Evolutionary conservation across 1,140 invertebrate genomes (phyloP).

Genomic region (Araneus ventricosus): DNA sequence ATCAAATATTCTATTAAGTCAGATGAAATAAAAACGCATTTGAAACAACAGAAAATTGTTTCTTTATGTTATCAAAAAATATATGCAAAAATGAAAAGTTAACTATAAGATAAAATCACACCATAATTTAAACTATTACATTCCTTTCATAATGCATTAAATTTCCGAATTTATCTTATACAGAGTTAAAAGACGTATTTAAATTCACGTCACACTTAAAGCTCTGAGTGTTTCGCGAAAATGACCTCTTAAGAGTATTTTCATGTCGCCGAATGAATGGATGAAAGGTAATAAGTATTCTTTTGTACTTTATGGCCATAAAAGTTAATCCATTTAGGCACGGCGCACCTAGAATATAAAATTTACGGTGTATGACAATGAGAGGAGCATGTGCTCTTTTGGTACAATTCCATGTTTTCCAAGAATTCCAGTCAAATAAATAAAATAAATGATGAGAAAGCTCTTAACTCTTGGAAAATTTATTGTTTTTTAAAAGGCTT

Average conservation of each 20-base stretch:
- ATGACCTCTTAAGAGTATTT: neutral
- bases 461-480: neutral
- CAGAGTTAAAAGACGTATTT: neutral
- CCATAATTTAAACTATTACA: neutral
- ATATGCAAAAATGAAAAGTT: no score
- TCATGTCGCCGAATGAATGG: neutral
- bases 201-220: neutral
- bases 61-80: no score
- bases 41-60: no score
- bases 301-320: neutral
- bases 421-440: neutral
- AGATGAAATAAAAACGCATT: no score
- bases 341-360: neutral
- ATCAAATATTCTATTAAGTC: no score
- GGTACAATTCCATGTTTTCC: neutral
- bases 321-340: neutral
- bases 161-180: neutral
- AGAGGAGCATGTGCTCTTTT: neutral
- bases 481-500: neutral
- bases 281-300: neutral
- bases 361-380: neutral
- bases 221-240: neutral
- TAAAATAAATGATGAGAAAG: neutral
- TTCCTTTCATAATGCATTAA: neutral
- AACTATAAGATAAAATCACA: neutral